Conservation (phyloP, 1,140 invertebrate genomes). For the Tetragonula clypearis region DNA sequence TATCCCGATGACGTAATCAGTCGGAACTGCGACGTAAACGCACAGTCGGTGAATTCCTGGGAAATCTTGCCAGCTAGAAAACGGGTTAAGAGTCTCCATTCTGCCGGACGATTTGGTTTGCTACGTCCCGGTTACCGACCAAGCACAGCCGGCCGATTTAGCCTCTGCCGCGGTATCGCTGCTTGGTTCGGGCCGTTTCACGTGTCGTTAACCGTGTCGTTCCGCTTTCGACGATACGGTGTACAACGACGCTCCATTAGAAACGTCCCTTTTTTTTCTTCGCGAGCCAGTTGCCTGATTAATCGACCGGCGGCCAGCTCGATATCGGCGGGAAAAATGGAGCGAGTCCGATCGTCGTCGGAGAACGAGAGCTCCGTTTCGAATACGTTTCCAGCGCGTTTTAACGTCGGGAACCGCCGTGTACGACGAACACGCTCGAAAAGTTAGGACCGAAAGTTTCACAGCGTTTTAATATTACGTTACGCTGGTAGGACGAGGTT, state of each 20-base stretch:
- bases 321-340: background rate
- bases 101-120: conserved; percentile 16
- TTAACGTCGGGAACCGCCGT: background rate
- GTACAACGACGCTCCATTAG: conserved; percentile 9
- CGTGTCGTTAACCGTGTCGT: conserved; percentile 46
- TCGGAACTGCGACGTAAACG: background rate
- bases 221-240: conserved; percentile 34
- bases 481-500: background rate
- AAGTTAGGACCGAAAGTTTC: background rate
- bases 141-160: conserved; percentile 24
- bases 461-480: background rate
- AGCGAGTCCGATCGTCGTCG: background rate
- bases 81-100: conserved; percentile 4
- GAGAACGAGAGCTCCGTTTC: conserved; percentile 12
- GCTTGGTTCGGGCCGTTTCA: conserved; percentile 21
- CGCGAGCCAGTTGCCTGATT: background rate
- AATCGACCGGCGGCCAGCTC: background rate
- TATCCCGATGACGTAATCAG: background rate
- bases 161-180: conserved; percentile 10
- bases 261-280: conserved; percentile 24
- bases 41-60: background rate
- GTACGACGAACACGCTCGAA: background rate
- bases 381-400: background rate
- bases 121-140: conserved; percentile 7
- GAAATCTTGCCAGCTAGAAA: conserved; percentile 3